phyloP scores from a whole-genome alignment of 1,140 invertebrate species.

The Drosophila varians region DNA sequence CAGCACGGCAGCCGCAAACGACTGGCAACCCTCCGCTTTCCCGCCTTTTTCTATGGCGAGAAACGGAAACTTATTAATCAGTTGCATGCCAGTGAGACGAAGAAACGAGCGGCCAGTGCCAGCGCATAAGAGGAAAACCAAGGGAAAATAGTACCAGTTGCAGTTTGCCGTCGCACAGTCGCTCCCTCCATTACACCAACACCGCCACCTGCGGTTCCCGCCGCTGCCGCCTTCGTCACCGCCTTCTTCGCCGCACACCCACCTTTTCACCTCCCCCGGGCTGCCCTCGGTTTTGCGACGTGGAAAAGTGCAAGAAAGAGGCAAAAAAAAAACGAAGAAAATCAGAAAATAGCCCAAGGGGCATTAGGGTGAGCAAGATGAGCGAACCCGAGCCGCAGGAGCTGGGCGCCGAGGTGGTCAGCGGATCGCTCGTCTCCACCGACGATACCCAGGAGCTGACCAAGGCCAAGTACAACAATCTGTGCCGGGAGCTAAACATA shows the following conservation, averaged over 20 bases:
- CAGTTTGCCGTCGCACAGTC: too few species aligned
- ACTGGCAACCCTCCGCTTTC: conserved; percentile 32
- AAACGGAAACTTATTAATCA: conserved; percentile 24
- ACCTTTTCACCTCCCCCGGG: background rate
- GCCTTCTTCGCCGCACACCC: background rate
- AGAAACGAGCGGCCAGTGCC: conserved; percentile 2
- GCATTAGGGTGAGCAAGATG: conserved; percentile 17
- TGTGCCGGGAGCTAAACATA: conserved; percentile 81
- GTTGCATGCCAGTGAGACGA: conserved; percentile 10
- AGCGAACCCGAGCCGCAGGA: conserved; percentile 61
- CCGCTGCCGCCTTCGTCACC: background rate
- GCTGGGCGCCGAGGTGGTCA: conserved; percentile 64
- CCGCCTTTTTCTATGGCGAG: conserved; percentile 49
- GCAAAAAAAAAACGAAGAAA: conserved; percentile 1
- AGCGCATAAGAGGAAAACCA: conserved; percentile 7
- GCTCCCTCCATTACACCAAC: background rate
- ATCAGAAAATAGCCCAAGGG: conserved; percentile 24
- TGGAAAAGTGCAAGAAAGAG: conserved; percentile 7
- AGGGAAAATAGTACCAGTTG: conserved; percentile 5
- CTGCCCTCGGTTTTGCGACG: background rate
- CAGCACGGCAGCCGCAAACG: background rate
- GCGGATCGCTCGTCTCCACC: conserved; percentile 31
- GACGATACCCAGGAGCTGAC: conserved; percentile 54
- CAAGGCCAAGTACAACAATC: conserved; percentile 58
- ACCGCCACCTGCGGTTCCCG: background rate